Base-by-base conservation (phyloP, 2,113 vertebrate genomes). In the Macroglossus sobrinus region DNA sequence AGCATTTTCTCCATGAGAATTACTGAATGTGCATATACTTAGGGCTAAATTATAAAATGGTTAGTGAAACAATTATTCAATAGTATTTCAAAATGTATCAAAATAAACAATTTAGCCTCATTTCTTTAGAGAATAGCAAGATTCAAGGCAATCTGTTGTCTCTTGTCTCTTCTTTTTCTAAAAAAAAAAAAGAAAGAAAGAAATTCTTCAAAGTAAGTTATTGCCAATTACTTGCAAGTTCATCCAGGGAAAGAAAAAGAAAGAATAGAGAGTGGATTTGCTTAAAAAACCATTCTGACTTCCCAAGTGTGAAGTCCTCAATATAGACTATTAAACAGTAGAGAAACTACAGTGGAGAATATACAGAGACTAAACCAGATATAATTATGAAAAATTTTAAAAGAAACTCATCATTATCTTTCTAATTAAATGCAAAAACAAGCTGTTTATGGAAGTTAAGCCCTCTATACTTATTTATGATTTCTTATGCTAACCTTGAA, bases 41-140 rank as follows among this genome's bases (percentile, higher is more conserved):
- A 72, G 21, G 12, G 76, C 45, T 76, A 91, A 90, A 96, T 88
- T 96, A 66, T 85, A 93, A 72, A 95, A 87, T 28, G 35, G 40
- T 72, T 68, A 84, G 35, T 92, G 28, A 95, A 92, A 94, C 33
- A 71, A 81, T 88, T 79, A 81, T 35, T 92, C 64, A 95, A 78
- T 4, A 63, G 19, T 66, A 76, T 91, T 95, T 93, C 72, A 84
- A 93, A 89, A 55, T 59, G 5, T 30, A 72, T 93, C 66, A 82
- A 82, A 84, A 95, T 93, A 92, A 95, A 96, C 88, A 57, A 88
- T 91, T 94, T 86, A 64, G 38, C 76, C 79, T 91, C 78, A 96
- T 84, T 96, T 68, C 69, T 96, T 97, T 57, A 93, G 89, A 95
- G 76, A 86, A 84, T 24, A 92, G 35, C 21, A 81, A 94, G 66